Evolutionary conservation across 2,113 vertebrate species (phyloP), one percentile per base, ranked within the genome.

Genomic region (Hucho hucho): DNA sequence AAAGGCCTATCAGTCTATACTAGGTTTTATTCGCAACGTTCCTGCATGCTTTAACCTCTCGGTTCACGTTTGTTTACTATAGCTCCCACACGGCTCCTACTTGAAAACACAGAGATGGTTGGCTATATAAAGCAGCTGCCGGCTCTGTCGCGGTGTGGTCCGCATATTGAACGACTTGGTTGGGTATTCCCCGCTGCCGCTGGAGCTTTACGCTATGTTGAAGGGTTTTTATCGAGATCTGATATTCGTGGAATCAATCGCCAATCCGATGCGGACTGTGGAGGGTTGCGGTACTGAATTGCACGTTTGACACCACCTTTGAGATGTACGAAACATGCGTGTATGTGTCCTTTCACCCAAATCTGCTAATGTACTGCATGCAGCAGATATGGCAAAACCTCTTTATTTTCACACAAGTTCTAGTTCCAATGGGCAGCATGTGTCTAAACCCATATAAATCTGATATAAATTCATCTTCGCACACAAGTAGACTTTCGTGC

Each of bases 201-300:
- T 93, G 89, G 94, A 94, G 96, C 96, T 95, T 16, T 16, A 7
- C 47, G 0, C 47, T 5, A 2, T 97, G 98, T 98, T 93, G 96
- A 98, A 97, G 95, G 93, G 93, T 96, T 97, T 96, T 94, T 94
- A 93, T 94, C 49, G 4, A 96, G 95, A 96, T 97, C 95, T 94
- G 95, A 93, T 93, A 93, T 92, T 92, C 92, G 92, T 79, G 87
- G 92, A 87, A 89, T 89, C 86, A 92, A 90, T 91, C 92, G 88
- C 86, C 93, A 93, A 93, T 89, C 92, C 91, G 89, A 83, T 87
- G 91, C 90, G 91, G 92, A 90, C 91, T 93, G 92, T 90, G 92
- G 88, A 92, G 89, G 93, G 92, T 2, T 87, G 89, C 89, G 84
- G 79, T 89, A 89, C 95, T 96, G 90, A 90, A 93, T 96, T 96